A percentile compares a stretch with the other conserved stretches of the same genome.
phyloP scores from a whole-genome alignment of 2,888 invertebrate genomes.

The Tetragonula carbonaria region DNA sequence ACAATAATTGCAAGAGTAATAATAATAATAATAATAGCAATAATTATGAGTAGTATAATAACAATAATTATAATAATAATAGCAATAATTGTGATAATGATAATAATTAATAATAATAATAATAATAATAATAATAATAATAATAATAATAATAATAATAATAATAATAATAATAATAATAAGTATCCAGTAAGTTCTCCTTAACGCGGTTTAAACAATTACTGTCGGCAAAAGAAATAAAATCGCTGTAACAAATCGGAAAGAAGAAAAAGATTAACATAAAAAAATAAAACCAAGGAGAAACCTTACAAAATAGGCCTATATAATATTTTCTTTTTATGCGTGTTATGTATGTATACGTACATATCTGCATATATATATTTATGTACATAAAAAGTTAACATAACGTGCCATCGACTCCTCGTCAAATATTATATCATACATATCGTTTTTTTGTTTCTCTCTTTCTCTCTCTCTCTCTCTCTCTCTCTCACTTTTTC shows the following conservation, averaged over 20 bases:
- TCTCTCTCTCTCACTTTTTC: slow-evolving; percentile 1
- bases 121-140: slow-evolving; percentile 62
- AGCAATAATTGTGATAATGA: slow-evolving; percentile 60
- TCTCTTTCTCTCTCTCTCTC: background rate
- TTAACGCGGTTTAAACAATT: slow-evolving; percentile 81
- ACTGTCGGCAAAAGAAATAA: slow-evolving; percentile 66
- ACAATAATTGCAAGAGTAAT: slow-evolving; percentile 59
- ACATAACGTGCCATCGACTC: slow-evolving; percentile 80
- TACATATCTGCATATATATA: slow-evolving; percentile 73
- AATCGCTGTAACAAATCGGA: slow-evolving; percentile 72
- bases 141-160: slow-evolving; percentile 62
- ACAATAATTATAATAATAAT: slow-evolving; percentile 56
- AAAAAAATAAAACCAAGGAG: slow-evolving; percentile 76
- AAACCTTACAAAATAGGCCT: slow-evolving; percentile 80
- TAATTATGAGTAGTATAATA: slow-evolving; percentile 56
- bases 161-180: slow-evolving; percentile 69
- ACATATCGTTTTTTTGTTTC: slow-evolving; percentile 69
- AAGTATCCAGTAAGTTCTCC: slow-evolving; percentile 78
- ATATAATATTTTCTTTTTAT: slow-evolving; percentile 64
- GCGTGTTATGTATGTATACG: slow-evolving; percentile 71
- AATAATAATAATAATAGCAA: slow-evolving; percentile 62
- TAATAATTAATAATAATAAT: slow-evolving; percentile 61
- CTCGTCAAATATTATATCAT: slow-evolving; percentile 73
- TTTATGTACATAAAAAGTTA: slow-evolving; percentile 81
- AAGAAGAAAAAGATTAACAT: slow-evolving; percentile 66